Percentiles rank a stretch among this genome's conserved stretches.
phyloP scores from a whole-genome alignment of 2,113 vertebrate species.

The Psettodes erumei region DNA sequence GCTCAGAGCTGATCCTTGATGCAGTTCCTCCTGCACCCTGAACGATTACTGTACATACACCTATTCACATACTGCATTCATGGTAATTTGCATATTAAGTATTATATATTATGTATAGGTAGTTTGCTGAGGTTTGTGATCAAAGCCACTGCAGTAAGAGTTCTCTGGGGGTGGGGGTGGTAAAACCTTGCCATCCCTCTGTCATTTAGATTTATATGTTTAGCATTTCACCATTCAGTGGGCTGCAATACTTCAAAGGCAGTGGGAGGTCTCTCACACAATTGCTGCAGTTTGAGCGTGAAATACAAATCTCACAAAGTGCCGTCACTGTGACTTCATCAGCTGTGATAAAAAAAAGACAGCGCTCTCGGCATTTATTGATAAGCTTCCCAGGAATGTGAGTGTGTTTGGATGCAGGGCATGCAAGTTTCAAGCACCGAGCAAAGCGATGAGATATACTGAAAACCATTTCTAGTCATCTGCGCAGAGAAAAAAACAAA shows the following conservation, averaged over 20 bases:
- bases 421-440: not conserved
- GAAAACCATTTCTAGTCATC: not conserved
- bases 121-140: conserved; percentile 20
- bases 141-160: conserved; percentile 18
- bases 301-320: conserved; percentile 22
- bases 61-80: no score
- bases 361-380: not conserved
- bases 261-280: not conserved
- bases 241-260: conserved; percentile 30
- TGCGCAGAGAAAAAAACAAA: not conserved
- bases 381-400: conserved; percentile 9
- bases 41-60: no score
- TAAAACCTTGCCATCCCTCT: not conserved
- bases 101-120: not conserved
- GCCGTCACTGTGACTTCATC: not conserved
- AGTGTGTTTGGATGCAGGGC: not conserved
- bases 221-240: conserved; percentile 4
- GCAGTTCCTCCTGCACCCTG: no score
- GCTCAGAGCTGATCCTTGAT: no score
- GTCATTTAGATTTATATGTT: conserved; percentile 24
- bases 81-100: no score
- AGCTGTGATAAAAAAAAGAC: conserved; percentile 9
- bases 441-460: not conserved
- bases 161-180: no score
- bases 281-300: not conserved